Conservation (phyloP, 2,113 vertebrate genomes). For the Ageneiosus marmoratus region DNA sequence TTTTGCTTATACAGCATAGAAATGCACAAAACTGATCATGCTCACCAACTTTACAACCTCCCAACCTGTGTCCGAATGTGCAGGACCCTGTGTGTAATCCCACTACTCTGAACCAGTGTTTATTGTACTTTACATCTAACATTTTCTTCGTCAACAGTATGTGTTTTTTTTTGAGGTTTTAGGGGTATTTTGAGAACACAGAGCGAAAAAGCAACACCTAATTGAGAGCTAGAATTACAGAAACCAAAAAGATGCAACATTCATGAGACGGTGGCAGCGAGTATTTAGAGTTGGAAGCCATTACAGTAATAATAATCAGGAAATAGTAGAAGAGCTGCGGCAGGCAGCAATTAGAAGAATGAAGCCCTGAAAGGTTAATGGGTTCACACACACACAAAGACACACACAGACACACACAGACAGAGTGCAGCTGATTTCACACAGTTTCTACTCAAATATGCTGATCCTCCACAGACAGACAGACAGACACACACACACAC, state of each 20-base stretch:
- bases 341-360: slow-evolving; percentile 64
- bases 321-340: slow-evolving; percentile 62
- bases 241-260: slow-evolving; percentile 59
- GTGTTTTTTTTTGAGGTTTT: too few relatives aligned
- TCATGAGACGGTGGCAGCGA: slow-evolving; percentile 54
- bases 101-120: not conserved
- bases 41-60: not conserved
- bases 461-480: too few relatives aligned
- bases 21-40: not conserved
- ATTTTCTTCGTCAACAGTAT: not conserved
- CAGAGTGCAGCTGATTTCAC: slow-evolving; percentile 7
- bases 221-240: slow-evolving; percentile 52
- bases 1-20: not conserved
- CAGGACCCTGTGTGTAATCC: not conserved
- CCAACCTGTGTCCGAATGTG: not conserved
- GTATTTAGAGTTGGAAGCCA: slow-evolving; percentile 59
- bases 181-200: not conserved
- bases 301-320: slow-evolving; percentile 68
- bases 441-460: not conserved
- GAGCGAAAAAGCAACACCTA: slow-evolving; percentile 36
- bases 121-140: not conserved
- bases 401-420: slow-evolving; percentile 11
- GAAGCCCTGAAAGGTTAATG: slow-evolving; percentile 22
- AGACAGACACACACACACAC: too few relatives aligned
- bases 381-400: slow-evolving; percentile 29